phyloP scores from a whole-genome alignment of 2,113 vertebrate species.

The Barnardius zonarius region DNA sequence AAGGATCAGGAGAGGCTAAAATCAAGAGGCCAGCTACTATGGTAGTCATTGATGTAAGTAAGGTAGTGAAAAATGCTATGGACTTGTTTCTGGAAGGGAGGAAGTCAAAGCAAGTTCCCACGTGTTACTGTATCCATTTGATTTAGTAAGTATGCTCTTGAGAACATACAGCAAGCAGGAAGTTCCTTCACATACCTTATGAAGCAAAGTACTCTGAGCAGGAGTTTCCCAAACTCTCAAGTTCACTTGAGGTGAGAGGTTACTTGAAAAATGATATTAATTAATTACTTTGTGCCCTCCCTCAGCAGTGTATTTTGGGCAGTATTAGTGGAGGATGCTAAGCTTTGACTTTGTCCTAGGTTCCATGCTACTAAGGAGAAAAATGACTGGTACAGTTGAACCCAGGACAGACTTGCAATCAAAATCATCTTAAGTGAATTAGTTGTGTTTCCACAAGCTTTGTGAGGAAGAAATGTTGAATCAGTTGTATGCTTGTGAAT shows the following conservation, averaged over 20 bases:
- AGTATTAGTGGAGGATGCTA: not conserved
- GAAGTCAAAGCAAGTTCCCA: not conserved
- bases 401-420: not conserved
- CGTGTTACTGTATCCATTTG: not conserved
- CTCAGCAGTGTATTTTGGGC: not conserved
- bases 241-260: not conserved
- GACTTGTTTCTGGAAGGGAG: not conserved
- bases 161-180: not conserved
- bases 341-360: not conserved
- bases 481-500: rapidly evolving
- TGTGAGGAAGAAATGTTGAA: not conserved
- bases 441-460: not conserved
- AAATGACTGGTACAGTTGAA: not conserved
- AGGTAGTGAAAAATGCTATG: not conserved
- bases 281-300: not conserved
- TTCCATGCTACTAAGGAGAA: not conserved
- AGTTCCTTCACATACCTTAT: not conserved
- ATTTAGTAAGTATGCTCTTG: not conserved
- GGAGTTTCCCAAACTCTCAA: not conserved
- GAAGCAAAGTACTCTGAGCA: not conserved
- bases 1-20: not conserved
- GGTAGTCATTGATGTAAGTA: not conserved
- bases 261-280: not conserved
- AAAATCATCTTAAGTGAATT: not conserved
- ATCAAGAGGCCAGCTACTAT: not conserved